Evolutionary conservation across 2,113 vertebrate genomes (phyloP).

Genomic region (Cichladusa arquata): DNA sequence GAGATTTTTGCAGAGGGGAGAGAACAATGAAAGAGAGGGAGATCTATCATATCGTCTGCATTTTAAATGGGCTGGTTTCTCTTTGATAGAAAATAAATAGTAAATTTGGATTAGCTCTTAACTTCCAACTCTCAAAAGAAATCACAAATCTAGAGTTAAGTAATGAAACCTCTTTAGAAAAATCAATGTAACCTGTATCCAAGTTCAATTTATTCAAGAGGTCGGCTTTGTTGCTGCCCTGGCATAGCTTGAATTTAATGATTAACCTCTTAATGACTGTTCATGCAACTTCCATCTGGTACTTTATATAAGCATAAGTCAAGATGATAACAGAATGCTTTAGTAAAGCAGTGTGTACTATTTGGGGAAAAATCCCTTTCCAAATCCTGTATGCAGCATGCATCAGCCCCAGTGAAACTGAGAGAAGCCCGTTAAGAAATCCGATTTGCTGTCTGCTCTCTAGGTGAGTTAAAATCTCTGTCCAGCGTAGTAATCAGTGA

Average conservation of each 20-base stretch:
- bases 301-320: not conserved
- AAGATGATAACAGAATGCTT: not conserved
- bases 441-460: not conserved
- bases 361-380: not conserved
- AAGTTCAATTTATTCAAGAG: constrained; percentile 13
- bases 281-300: not conserved
- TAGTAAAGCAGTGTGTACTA: not conserved
- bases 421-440: constrained; percentile 32
- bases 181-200: constrained; percentile 15
- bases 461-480: constrained; percentile 14
- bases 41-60: not conserved
- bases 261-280: constrained; percentile 40
- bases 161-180: constrained; percentile 31
- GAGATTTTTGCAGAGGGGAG: not conserved
- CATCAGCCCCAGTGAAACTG: not conserved
- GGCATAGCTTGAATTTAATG: not conserved
- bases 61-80: not conserved
- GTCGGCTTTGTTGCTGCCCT: not conserved
- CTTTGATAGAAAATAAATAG: not conserved
- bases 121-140: not conserved
- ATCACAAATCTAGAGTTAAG: not conserved
- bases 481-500: not conserved
- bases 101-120: not conserved
- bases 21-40: not conserved
- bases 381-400: not conserved